These are phyloP conservation scores for Myotis lucifugus DNA, from an alignment of 2,113 vertebrate genomes.

Conservation along the genomic window DNA sequence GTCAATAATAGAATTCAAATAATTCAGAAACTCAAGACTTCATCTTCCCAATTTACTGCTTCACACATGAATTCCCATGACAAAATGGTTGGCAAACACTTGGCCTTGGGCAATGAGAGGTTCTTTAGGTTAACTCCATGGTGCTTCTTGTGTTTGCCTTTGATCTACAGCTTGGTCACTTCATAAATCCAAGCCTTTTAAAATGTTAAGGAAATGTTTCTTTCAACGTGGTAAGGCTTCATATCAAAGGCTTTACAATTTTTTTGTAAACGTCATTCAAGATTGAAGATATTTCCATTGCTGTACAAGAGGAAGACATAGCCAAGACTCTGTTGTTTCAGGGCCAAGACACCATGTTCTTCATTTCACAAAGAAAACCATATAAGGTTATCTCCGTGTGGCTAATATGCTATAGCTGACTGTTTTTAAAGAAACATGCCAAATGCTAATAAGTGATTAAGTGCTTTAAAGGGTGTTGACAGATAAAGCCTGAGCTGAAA, in stretches of 20 bases:
- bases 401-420: slow-evolving; percentile 65
- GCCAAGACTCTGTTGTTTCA: slow-evolving; percentile 33
- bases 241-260: slow-evolving; percentile 50
- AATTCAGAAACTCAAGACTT: slow-evolving; percentile 3
- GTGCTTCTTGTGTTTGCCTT: slow-evolving; percentile 23
- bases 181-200: slow-evolving; percentile 7
- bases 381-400: slow-evolving; percentile 63
- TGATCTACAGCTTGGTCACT: neutral
- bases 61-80: neutral
- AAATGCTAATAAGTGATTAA: slow-evolving; percentile 75
- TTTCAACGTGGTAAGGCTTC: neutral
- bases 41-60: neutral
- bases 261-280: slow-evolving; percentile 23
- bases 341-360: slow-evolving; percentile 41
- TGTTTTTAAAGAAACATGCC: slow-evolving; percentile 76
- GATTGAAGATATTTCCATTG: slow-evolving; percentile 44
- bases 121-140: neutral
- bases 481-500: slow-evolving; percentile 67
- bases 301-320: neutral
- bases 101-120: neutral
- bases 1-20: slow-evolving; percentile 32
- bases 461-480: slow-evolving; percentile 69
- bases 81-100: neutral
- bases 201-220: slow-evolving; percentile 20
- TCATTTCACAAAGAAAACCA: slow-evolving; percentile 62